phyloP scores from a whole-genome alignment of 2,888 invertebrate species.

The Apotomis turbidana region DNA sequence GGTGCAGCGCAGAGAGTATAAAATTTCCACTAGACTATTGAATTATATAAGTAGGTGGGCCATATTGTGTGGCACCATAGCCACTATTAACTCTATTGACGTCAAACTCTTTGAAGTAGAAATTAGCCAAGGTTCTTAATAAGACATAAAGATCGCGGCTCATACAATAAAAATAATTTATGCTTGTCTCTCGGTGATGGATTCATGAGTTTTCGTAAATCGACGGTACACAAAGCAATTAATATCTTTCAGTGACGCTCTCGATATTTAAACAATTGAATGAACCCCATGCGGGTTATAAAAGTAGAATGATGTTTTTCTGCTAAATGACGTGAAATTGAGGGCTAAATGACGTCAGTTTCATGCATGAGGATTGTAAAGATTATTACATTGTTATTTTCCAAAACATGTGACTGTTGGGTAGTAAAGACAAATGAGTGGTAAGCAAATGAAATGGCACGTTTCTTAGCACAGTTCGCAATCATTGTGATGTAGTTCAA shows the following conservation, averaged over 20 bases:
- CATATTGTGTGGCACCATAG: constrained; percentile 8
- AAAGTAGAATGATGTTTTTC: neutral
- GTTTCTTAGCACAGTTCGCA: constrained; percentile 20
- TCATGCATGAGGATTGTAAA: neutral
- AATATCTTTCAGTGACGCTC: constrained; percentile 26
- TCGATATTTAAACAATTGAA: neutral
- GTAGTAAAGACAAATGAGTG: constrained; percentile 7
- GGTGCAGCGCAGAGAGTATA: neutral
- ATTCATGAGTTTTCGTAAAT: constrained; percentile 27
- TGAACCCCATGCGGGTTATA: neutral
- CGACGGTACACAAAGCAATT: constrained; percentile 21
- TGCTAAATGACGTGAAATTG: neutral
- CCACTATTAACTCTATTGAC: constrained; percentile 40
- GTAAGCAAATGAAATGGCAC: constrained; percentile 23
- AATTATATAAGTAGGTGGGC: constrained; percentile 17
- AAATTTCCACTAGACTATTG: neutral
- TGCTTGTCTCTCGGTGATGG: constrained; percentile 23
- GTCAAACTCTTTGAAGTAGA: constrained; percentile 52
- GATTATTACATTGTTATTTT: constrained; percentile 7
- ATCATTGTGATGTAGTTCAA: constrained; percentile 28
- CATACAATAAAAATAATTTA: constrained; percentile 38
- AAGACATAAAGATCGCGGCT: constrained; percentile 49
- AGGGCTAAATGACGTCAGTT: neutral
- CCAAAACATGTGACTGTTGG: neutral
- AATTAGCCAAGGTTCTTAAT: constrained; percentile 53